Evolutionary conservation across 2,888 invertebrate species (phyloP).

Genomic region (Pristionchus japonicus): DNA sequence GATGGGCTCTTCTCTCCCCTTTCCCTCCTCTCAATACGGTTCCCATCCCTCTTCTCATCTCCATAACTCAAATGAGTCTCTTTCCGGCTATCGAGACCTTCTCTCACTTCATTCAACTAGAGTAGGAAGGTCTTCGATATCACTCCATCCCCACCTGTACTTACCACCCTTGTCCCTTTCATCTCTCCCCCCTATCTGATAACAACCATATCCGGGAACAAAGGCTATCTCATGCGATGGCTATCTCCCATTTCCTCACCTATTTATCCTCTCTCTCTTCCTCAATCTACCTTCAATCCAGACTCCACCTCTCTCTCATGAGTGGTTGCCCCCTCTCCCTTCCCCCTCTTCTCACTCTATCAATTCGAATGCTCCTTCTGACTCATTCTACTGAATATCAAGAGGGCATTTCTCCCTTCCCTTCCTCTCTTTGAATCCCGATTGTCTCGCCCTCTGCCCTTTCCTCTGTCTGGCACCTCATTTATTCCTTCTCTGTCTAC

Average conservation of each 20-base stretch:
- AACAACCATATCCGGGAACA: neutral
- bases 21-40: slow-evolving; percentile 9
- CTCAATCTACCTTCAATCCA: neutral
- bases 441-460: neutral
- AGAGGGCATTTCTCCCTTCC: neutral
- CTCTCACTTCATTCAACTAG: neutral
- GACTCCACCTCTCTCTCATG: slow-evolving; percentile 13
- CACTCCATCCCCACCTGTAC: neutral
- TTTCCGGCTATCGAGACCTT: neutral
- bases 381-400: slow-evolving; percentile 16
- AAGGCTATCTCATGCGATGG: neutral
- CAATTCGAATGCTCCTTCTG: slow-evolving; percentile 11
- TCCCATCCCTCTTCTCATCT: neutral
- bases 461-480: neutral
- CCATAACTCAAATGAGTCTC: slow-evolving; percentile 1
- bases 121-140: neutral
- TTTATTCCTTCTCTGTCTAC: neutral
- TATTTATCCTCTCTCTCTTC: neutral
- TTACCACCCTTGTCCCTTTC: slow-evolving; percentile 23
- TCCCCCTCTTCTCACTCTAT: neutral
- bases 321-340: neutral
- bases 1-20: neutral
- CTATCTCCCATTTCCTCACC: slow-evolving; percentile 31
- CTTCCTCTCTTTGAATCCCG: neutral
- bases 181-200: slow-evolving; percentile 12